Base-by-base conservation (phyloP, 92 coral and sea anemone genomes). In the Epizoanthus ramosus region DNA sequence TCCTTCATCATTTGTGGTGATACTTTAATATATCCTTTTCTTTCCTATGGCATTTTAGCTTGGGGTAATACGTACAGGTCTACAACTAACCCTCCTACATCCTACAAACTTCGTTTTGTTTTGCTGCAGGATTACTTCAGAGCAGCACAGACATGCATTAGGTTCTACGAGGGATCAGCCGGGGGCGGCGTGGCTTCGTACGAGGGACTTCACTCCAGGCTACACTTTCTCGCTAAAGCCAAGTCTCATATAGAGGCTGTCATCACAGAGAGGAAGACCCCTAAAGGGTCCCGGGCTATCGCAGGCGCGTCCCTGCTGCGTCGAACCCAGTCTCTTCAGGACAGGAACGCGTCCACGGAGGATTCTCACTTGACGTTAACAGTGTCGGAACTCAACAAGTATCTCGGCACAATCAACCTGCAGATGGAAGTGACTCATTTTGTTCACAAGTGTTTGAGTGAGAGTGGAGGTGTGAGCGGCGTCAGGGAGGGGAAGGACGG, bases 91-190 rank as follows among this genome's bases (percentile, higher is more conserved):
- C n/a, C n/a, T n/a, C n/a, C n/a, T n/a, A n/a, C n/a, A n/a, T n/a
- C n/a, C n/a, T n/a, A n/a, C n/a, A n/a, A n/a, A 37, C 75, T 1
- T 1, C 25, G 31, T 70, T 14, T 21, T 7, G 14, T 0, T 58
- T 22, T 83, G 68, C 75, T 54, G 57, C 79, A 97, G 99, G 99
- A 97, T 75, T 85, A 84, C 79, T 97, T 97, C 81, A 98, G 99
- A 24, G 99, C 99, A 22, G 98, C 99, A 1, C 98, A 92, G 91
- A 97, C 99, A 8, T 97, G 99, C 54, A 97, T 94, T 66, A 92
- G 91, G 71, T 97, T 97, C 90, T 97, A 88, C 85, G 95, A 97
- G 65, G 97, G 98, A 10, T 87, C 79, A 18, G 91, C 98, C n/a
- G 97, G 94, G 4, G 88, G 92, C 1, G 56, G 88, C 6, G 94